A percentile compares a stretch with the other conserved stretches of the same genome.
Conservation (phyloP, 2,797 vertebrate genomes). For the Hafferia zeledoni region DNA sequence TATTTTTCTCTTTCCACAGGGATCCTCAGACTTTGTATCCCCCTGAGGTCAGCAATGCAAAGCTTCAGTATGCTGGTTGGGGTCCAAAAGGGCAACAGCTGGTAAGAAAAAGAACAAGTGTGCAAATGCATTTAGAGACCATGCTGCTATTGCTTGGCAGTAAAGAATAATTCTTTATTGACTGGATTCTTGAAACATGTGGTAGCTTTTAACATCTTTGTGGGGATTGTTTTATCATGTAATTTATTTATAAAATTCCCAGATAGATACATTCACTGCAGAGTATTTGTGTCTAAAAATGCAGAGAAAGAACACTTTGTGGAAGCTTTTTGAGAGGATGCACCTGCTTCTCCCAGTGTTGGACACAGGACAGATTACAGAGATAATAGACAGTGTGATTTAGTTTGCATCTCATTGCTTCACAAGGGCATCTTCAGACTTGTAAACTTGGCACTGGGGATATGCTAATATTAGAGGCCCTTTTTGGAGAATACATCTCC, state of each 20-base stretch:
- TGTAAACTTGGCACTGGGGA: background rate
- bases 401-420: background rate
- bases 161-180: background rate
- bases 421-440: background rate
- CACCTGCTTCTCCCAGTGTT: background rate
- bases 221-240: background rate
- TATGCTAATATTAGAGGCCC: background rate
- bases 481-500: background rate
- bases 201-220: background rate
- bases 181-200: background rate
- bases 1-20: constrained; percentile 74
- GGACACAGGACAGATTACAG: background rate
- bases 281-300: background rate
- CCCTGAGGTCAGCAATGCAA: constrained; percentile 89
- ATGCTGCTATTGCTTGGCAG: background rate
- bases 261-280: background rate
- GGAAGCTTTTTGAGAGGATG: background rate
- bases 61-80: constrained; percentile 95
- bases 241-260: background rate
- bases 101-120: constrained; percentile 82
- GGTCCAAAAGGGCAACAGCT: constrained; percentile 94
- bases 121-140: background rate
- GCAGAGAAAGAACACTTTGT: background rate
- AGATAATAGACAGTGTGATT: background rate
- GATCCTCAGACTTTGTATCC: constrained; percentile 90